Conservation (phyloP, 2,113 vertebrate species). For the Antechinus stuartii region DNA sequence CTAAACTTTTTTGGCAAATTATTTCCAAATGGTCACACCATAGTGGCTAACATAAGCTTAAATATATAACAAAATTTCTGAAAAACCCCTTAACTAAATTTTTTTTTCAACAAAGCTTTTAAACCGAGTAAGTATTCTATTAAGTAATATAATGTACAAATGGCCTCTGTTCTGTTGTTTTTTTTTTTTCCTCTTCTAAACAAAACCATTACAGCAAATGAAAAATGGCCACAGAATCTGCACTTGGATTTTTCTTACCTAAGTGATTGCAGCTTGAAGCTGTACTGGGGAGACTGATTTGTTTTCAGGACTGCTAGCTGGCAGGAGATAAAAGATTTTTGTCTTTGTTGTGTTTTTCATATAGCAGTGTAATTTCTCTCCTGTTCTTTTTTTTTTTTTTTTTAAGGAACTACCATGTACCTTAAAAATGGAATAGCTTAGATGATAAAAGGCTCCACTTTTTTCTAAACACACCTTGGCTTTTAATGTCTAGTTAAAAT, state of each 20-base stretch:
- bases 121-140: background rate
- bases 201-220: constrained; percentile 13
- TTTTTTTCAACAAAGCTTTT: constrained; percentile 23
- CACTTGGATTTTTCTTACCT: background rate
- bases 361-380: background rate
- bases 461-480: constrained; percentile 58
- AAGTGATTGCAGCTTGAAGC: constrained; percentile 24
- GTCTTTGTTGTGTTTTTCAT: constrained; percentile 54
- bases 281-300: constrained; percentile 27
- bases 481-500: constrained; percentile 74
- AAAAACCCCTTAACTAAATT: constrained; percentile 28
- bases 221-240: background rate
- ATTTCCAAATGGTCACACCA: too few species aligned
- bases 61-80: constrained; percentile 41
- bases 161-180: background rate
- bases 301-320: constrained; percentile 61
- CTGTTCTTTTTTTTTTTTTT: constrained; percentile 40
- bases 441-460: constrained; percentile 50
- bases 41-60: too few species aligned
- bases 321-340: constrained; percentile 40
- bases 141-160: background rate
- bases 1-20: too few species aligned
- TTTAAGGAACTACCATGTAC: background rate
- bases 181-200: background rate
- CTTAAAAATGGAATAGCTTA: constrained; percentile 68